Evolutionary conservation across 2,797 vertebrate genomes (phyloP).

Genomic region (Centroberyx gerrardi): DNA sequence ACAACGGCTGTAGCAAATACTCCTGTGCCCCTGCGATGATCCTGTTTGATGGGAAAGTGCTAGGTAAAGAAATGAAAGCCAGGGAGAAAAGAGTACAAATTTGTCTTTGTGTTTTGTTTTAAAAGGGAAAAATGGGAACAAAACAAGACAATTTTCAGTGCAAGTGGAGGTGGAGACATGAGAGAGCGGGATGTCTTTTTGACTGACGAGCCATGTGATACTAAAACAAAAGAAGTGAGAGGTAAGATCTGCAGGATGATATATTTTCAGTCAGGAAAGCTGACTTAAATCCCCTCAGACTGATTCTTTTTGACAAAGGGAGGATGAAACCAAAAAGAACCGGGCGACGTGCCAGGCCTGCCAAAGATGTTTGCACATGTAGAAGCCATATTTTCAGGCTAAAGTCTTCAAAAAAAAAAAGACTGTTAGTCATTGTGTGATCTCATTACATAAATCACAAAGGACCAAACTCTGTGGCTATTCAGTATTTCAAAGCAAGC

Average conservation of each 20-base stretch:
- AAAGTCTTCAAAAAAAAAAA: constrained; percentile 37
- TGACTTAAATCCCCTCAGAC: constrained; percentile 33
- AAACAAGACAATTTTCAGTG: not conserved
- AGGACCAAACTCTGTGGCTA: not conserved
- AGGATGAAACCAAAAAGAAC: constrained; percentile 16
- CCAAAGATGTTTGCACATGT: constrained; percentile 36
- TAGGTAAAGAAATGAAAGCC: too few species aligned
- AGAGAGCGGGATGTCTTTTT: not conserved
- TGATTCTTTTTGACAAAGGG: not conserved
- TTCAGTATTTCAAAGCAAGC: constrained; percentile 43
- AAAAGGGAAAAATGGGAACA: too few species aligned
- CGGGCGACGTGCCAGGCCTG: constrained; percentile 25
- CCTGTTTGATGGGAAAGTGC: too few species aligned
- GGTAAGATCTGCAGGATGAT: constrained; percentile 5
- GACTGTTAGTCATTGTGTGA: not conserved
- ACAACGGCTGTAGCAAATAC: not conserved
- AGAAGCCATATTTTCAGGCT: constrained; percentile 13
- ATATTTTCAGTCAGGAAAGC: constrained; percentile 30
- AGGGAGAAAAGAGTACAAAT: too few species aligned
- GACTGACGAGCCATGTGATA: constrained; percentile 7
- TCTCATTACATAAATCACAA: constrained; percentile 18
- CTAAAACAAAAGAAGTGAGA: not conserved
- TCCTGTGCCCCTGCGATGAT: too few species aligned
- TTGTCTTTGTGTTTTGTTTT: too few species aligned
- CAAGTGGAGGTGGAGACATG: not conserved